Conservation (phyloP, 2,888 invertebrate species). For the Adelphocoris suturalis region DNA sequence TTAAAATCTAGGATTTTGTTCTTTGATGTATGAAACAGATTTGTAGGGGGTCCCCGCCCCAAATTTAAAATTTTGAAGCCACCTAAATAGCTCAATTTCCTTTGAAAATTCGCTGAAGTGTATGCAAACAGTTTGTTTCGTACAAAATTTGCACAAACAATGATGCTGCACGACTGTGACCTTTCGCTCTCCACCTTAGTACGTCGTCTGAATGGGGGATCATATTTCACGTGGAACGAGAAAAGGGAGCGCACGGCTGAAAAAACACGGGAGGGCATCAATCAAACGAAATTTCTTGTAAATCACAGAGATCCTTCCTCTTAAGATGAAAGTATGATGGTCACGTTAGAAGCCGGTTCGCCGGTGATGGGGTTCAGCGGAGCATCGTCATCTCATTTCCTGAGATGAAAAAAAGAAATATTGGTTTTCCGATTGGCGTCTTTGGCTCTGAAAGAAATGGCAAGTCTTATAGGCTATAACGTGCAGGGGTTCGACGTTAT, state of each 20-base stretch:
- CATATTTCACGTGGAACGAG: not conserved
- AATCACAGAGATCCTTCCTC: not conserved
- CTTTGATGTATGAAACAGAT: too few relatives aligned
- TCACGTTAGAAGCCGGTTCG: not conserved
- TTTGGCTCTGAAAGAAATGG: not conserved
- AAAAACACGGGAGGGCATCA: not conserved
- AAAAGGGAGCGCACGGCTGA: not conserved
- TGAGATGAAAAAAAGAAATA: constrained; percentile 10
- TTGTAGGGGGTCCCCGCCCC: too few relatives aligned
- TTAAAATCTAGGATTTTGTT: too few relatives aligned
- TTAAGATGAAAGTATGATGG: constrained; percentile 31
- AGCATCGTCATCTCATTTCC: not conserved
- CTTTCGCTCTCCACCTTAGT: too few relatives aligned
- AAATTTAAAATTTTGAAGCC: too few relatives aligned
- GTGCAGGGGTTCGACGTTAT: not conserved
- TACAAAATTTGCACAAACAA: too few relatives aligned
- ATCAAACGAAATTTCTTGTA: constrained; percentile 9
- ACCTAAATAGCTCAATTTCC: too few relatives aligned
- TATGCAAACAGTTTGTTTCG: too few relatives aligned
- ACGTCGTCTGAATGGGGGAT: not conserved
- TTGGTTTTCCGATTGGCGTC: constrained; percentile 7
- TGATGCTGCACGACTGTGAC: too few relatives aligned
- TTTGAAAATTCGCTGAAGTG: too few relatives aligned
- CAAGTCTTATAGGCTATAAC: not conserved
- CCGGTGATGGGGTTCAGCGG: not conserved